Percentiles rank a stretch among this genome's conserved stretches.
These are phyloP conservation scores for Trypoxylus dichotomus DNA, from an alignment of 1,140 invertebrate species.

Conservation along the genomic window DNA sequence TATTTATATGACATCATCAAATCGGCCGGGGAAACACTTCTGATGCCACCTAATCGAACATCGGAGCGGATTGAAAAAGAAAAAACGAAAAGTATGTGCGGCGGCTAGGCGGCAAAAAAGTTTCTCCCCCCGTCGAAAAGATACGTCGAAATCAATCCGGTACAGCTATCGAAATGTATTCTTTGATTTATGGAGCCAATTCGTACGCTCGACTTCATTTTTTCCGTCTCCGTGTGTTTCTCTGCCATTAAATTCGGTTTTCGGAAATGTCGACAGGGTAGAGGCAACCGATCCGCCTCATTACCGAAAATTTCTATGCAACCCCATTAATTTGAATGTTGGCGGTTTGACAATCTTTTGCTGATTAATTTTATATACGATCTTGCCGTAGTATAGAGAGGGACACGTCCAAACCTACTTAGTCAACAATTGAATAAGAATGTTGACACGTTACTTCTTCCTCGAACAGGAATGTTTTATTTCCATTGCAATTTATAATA, in stretches of 20 bases:
- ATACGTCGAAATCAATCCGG: slow-evolving; percentile 17
- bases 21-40: slow-evolving; percentile 15
- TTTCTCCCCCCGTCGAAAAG: background rate
- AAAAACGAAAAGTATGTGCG: background rate
- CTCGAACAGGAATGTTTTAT: too few species aligned
- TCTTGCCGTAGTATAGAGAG: too few species aligned
- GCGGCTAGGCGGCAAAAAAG: slow-evolving; percentile 1
- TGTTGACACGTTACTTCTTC: too few species aligned
- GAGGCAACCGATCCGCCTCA: background rate
- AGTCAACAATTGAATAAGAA: too few species aligned
- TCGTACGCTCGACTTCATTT: slow-evolving; percentile 6
- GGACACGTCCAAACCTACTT: too few species aligned
- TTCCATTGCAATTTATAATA: too few species aligned
- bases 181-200: slow-evolving; percentile 22
- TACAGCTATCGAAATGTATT: background rate
- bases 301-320: slow-evolving; percentile 11
- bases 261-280: background rate
- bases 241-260: background rate
- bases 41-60: slow-evolving; percentile 6
- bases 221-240: background rate
- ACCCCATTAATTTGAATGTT: background rate
- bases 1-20: slow-evolving; percentile 22
- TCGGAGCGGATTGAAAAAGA: slow-evolving; percentile 7
- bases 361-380: background rate
- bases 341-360: background rate